Conservation (phyloP, 2,888 invertebrate species). For the Lampropteryx suffumata region DNA sequence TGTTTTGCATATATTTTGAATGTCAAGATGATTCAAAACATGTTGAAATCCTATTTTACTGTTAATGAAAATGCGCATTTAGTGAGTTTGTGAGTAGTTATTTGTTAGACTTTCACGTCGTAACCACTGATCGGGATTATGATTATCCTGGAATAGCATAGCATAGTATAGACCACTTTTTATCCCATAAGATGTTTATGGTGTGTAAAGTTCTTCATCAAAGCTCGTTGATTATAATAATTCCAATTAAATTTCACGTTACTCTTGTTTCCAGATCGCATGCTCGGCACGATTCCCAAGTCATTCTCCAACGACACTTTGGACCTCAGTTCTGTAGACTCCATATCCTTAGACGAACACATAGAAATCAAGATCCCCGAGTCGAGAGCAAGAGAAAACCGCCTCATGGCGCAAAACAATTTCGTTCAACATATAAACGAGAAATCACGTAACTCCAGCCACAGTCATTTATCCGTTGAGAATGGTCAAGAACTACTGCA, state of each 20-base stretch:
- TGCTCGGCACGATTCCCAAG: constrained; percentile 77
- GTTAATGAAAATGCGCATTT: too few relatives aligned
- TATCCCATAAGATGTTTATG: too few relatives aligned
- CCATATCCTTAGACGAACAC: constrained; percentile 83
- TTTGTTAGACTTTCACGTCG: too few relatives aligned
- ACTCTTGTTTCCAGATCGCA: constrained; percentile 60
- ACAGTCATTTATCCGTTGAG: constrained; percentile 69
- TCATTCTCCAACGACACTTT: constrained; percentile 84
- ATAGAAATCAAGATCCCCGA: constrained; percentile 84
- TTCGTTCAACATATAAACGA: constrained; percentile 76
- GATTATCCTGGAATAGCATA: too few relatives aligned
- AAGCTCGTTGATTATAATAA: too few relatives aligned
- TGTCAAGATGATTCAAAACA: too few relatives aligned
- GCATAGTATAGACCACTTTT: too few relatives aligned
- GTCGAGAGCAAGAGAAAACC: constrained; percentile 72
- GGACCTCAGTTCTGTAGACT: constrained; percentile 84
- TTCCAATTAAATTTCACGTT: neutral
- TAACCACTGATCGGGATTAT: too few relatives aligned
- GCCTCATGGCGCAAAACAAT: constrained; percentile 75
- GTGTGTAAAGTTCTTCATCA: too few relatives aligned
- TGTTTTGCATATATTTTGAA: neutral
- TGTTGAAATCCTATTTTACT: too few relatives aligned
- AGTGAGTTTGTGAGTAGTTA: too few relatives aligned
- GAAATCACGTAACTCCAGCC: constrained; percentile 63
- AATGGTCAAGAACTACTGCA: constrained; percentile 55